Conservation (phyloP, 2,888 invertebrate species). For the Tinea semifulvella region DNA sequence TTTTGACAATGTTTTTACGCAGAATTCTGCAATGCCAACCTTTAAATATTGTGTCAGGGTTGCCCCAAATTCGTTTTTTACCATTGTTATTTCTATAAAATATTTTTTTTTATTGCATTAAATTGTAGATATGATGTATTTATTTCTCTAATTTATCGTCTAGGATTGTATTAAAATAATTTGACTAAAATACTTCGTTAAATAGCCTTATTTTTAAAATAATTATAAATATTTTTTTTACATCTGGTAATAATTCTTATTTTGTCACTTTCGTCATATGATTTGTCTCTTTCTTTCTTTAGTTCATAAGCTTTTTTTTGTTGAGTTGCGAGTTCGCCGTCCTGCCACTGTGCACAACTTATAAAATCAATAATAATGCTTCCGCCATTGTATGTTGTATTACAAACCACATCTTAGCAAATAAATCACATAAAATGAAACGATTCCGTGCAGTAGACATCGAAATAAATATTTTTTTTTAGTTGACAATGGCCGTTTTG, state of each 20-base stretch:
- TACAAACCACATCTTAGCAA: not conserved
- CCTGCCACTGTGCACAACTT: slow-evolving; percentile 1
- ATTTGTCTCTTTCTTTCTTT: not conserved
- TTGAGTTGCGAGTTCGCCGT: not conserved
- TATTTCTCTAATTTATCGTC: too few species aligned
- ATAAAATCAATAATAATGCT: slow-evolving; percentile 52
- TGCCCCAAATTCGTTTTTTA: too few species aligned
- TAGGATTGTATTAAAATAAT: too few species aligned
- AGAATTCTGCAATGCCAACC: not conserved
- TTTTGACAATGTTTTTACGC: slow-evolving; percentile 1
- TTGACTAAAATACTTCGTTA: too few species aligned
- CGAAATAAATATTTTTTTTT: slow-evolving; percentile 26
- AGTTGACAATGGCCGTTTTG: slow-evolving; percentile 41
- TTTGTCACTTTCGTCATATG: not conserved
- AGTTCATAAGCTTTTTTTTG: not conserved
- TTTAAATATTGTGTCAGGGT: slow-evolving; percentile 23
- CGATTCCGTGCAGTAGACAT: slow-evolving; percentile 33
- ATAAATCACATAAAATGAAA: slow-evolving; percentile 40
- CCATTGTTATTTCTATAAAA: too few species aligned
- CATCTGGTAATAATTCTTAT: slow-evolving; percentile 4
- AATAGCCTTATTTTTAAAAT: too few species aligned
- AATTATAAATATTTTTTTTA: not conserved
- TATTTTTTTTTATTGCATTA: too few species aligned
- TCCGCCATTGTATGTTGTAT: slow-evolving; percentile 45
- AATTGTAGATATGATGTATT: too few species aligned